Base-by-base conservation (phyloP, 35 echinoderm and acorn worm species). In the Acanthaster planci region DNA sequence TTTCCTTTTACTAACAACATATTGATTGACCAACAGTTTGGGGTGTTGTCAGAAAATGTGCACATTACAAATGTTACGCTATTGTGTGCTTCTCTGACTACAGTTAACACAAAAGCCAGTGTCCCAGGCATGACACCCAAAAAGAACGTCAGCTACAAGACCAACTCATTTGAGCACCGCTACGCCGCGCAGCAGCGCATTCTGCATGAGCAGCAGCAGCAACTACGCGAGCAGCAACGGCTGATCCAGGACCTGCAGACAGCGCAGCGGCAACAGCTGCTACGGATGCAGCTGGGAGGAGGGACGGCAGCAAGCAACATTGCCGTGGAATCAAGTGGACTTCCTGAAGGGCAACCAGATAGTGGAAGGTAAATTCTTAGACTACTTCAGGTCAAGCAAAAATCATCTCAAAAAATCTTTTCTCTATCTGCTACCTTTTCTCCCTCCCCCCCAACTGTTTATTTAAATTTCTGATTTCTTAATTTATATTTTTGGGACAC, bases 181-280 rank as follows among this genome's bases (percentile, higher is more conserved):
- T 97, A 97, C 64, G 92, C 95, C 32, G 88, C 90, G 18, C 91
- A 97, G 76, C 95, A 97, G 40, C 93, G 93, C 39, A 90, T 97
- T 12, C 72, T 97, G 1, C 51, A 55, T 36, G 95, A 97, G 16
- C 95, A 97, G 77, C 85, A 89, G 77, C 42, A 91, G 16, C 95
- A 97, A 68, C 68, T 97, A 29, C 77, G 89, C 42, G 91, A 97
- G 87, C 95, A 97, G 64, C 72, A 87, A 38, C 60, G 91, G 50
- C 72, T 93, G 79, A 97, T 97, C 18, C 84, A 93, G 75, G 91
- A 97, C 16, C 78, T 97, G 15, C 91, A 91, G 68, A 21, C 87
- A 34, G 76, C 75, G 0, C 95, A 97, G 29, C 59, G 82, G 87
- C 87, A 97, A 38, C 87, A 93, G 31, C 27, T 75, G 37, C 64